Conservation (phyloP, 2,797 vertebrate species). For the Bradypodion ventrale region DNA sequence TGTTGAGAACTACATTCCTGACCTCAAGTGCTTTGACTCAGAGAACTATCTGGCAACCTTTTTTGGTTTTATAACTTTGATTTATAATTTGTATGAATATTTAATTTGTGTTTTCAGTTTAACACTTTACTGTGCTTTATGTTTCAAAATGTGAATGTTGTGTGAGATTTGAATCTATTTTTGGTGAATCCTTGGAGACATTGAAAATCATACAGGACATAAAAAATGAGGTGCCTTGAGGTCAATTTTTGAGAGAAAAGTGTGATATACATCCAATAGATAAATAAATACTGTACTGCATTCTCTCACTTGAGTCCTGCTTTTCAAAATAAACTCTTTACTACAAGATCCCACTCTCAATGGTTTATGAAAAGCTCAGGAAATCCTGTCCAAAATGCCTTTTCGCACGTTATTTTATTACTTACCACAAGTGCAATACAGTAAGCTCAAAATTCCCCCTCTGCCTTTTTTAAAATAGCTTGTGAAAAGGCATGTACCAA, state of each 20-base stretch:
- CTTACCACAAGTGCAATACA: slow-evolving; percentile 58
- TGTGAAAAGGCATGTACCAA: slow-evolving; percentile 71
- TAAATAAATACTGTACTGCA: neutral
- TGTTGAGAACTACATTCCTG: too few relatives aligned
- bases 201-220: too few relatives aligned
- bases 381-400: slow-evolving; percentile 46
- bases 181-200: neutral
- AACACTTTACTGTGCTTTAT: neutral
- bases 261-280: neutral
- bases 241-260: neutral
- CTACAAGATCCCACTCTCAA: neutral
- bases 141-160: neutral
- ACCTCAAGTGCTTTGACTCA: too few relatives aligned
- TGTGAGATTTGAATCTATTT: neutral
- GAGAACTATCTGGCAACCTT: too few relatives aligned
- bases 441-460: slow-evolving; percentile 36
- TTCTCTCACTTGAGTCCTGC: neutral
- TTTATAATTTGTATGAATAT: neutral
- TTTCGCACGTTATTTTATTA: slow-evolving; percentile 60
- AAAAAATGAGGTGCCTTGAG: neutral
- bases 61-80: too few relatives aligned
- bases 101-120: neutral
- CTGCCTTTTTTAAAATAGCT: slow-evolving; percentile 45
- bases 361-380: slow-evolving; percentile 10
- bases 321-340: neutral